phyloP scores from a whole-genome alignment of 2,888 invertebrate genomes.

The Halictus ligatus region DNA sequence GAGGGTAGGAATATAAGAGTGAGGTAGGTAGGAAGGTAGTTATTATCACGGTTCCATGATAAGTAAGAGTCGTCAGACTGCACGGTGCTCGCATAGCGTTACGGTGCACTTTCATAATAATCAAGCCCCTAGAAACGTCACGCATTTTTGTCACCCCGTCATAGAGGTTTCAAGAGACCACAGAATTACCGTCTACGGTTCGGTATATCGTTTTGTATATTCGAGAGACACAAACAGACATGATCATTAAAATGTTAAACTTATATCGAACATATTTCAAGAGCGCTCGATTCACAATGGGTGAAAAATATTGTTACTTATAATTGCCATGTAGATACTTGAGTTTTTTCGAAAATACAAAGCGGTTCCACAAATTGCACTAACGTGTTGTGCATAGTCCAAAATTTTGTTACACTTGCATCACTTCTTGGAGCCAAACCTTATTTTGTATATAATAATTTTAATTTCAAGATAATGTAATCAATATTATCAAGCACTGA shows the following conservation, averaged over 20 bases:
- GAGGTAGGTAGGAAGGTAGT: slow-evolving; percentile 67
- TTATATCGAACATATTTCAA: not conserved
- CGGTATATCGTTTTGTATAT: not conserved
- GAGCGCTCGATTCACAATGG: not conserved
- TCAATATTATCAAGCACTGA: too few relatives aligned
- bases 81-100: slow-evolving; percentile 67
- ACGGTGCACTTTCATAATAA: slow-evolving; percentile 71
- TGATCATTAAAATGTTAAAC: not conserved
- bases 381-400: not conserved
- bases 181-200: not conserved
- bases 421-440: too few relatives aligned
- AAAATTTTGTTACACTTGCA: not conserved
- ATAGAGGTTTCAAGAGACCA: slow-evolving; percentile 3
- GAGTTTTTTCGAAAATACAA: not conserved
- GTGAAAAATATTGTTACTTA: not conserved
- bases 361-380: too few relatives aligned
- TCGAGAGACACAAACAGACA: not conserved
- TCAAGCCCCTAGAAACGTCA: slow-evolving; percentile 61
- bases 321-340: not conserved
- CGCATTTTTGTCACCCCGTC: slow-evolving; percentile 57
- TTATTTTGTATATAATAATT: too few relatives aligned
- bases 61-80: slow-evolving; percentile 77
- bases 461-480: too few relatives aligned
- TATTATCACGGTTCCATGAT: slow-evolving; percentile 79
- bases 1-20: slow-evolving; percentile 25